Evolutionary conservation across 2,113 vertebrate species (phyloP).

Genomic region (Lasiurus cinereus): DNA sequence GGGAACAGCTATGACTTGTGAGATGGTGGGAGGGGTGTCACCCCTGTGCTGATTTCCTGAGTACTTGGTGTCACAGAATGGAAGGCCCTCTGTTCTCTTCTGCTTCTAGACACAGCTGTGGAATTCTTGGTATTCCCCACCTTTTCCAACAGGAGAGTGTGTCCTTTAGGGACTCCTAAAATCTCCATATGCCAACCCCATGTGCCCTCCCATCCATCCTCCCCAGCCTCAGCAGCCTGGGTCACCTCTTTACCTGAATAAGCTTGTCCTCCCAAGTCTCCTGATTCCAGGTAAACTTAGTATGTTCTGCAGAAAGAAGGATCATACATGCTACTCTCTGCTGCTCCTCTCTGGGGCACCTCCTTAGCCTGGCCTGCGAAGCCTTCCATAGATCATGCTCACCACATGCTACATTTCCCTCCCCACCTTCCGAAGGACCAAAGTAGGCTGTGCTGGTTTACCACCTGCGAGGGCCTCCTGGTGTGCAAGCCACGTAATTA

Average conservation of each 20-base stretch:
- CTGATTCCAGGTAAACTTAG: constrained; percentile 76
- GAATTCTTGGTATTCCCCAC: not conserved
- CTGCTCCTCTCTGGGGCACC: not conserved
- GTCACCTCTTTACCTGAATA: constrained; percentile 66
- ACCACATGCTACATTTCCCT: fast-evolving
- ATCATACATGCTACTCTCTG: not conserved
- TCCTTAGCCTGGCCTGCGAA: fast-evolving
- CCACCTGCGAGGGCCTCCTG: not conserved
- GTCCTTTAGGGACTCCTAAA: not conserved
- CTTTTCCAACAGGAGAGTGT: not conserved
- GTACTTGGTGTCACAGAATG: not conserved
- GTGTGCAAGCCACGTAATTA: fast-evolving
- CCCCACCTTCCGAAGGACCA: not conserved
- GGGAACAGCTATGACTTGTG: not conserved
- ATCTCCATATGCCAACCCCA: no score
- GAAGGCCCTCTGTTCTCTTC: not conserved
- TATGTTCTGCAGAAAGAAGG: constrained; percentile 68
- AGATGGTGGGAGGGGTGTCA: fast-evolving
- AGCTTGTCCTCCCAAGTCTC: constrained; percentile 80
- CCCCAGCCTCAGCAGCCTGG: not conserved
- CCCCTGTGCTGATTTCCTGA: no score
- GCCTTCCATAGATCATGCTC: not conserved
- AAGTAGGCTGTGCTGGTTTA: no score
- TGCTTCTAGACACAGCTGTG: not conserved
- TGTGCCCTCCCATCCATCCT: fast-evolving